phyloP scores from a whole-genome alignment of 2,888 invertebrate genomes.

The Hartigia nigra region DNA sequence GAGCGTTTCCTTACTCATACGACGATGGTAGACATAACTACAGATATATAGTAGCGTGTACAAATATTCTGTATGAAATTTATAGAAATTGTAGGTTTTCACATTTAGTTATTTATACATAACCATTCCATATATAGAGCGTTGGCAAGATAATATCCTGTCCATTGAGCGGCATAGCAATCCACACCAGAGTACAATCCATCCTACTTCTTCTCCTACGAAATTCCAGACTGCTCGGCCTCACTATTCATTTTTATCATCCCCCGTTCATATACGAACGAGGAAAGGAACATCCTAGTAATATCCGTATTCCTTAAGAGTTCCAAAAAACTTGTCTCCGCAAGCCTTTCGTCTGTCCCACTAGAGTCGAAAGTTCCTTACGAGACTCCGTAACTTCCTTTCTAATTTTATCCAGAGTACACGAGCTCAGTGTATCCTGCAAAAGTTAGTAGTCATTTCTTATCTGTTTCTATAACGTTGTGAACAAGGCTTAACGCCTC shows the following conservation, averaged over 20 bases:
- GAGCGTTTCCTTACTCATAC: background rate
- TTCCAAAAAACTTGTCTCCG: background rate
- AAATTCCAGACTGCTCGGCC: background rate
- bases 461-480: background rate
- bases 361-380: background rate
- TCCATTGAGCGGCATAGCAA: background rate
- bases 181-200: background rate
- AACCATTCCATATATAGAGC: background rate
- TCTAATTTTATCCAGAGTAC: background rate
- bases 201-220: background rate
- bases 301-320: background rate
- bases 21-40: background rate
- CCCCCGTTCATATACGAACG: background rate
- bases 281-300: background rate
- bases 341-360: background rate
- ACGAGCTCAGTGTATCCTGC: no score
- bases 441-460: background rate
- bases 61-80: background rate
- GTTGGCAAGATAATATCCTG: background rate
- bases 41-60: background rate
- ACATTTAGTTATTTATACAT: background rate
- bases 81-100: background rate
- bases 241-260: background rate
- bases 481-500: background rate
- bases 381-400: background rate